A percentile compares a stretch with the other conserved stretches of the same genome.
These are phyloP conservation scores for Chrysoperla carnea DNA, from an alignment of 1,140 invertebrate species.

Conservation along the genomic window DNA sequence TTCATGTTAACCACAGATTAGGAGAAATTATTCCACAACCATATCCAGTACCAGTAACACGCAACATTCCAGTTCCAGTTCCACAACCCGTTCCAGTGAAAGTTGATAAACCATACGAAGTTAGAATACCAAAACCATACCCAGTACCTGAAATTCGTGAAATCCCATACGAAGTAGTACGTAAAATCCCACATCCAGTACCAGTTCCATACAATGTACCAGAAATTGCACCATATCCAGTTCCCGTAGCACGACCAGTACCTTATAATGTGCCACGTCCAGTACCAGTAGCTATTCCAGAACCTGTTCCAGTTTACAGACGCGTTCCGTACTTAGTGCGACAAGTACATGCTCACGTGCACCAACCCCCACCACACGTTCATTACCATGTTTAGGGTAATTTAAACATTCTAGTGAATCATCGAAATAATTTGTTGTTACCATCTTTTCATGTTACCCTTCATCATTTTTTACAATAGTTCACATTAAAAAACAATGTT, in stretches of 20 bases:
- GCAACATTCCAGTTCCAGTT: constrained; percentile 12
- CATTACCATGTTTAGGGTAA: no score
- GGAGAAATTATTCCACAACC: constrained; percentile 13
- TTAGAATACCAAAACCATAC: constrained; percentile 9
- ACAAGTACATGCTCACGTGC: constrained; percentile 14
- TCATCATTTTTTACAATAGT: no score
- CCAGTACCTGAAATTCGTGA: constrained; percentile 9
- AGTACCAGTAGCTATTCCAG: constrained; percentile 22
- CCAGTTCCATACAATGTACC: constrained; percentile 25
- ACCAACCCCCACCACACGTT: constrained; percentile 7
- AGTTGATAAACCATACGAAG: constrained; percentile 7
- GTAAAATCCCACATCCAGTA: constrained; percentile 18
- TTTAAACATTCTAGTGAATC: no score
- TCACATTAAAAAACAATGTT: no score
- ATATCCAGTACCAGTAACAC: constrained; percentile 12
- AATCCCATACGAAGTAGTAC: constrained; percentile 5
- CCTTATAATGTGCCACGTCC: constrained; percentile 13
- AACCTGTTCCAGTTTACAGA: constrained; percentile 16
- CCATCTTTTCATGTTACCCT: no score
- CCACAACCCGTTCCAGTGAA: constrained; percentile 12
- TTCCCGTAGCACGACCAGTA: constrained; percentile 12
- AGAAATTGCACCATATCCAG: constrained; percentile 21
- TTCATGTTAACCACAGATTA: constrained; percentile 14
- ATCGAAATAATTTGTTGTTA: no score
- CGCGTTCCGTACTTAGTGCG: constrained; percentile 11